Base-by-base conservation (phyloP, 2,113 vertebrate genomes). In the Tretioscincus oriximinensis region DNA sequence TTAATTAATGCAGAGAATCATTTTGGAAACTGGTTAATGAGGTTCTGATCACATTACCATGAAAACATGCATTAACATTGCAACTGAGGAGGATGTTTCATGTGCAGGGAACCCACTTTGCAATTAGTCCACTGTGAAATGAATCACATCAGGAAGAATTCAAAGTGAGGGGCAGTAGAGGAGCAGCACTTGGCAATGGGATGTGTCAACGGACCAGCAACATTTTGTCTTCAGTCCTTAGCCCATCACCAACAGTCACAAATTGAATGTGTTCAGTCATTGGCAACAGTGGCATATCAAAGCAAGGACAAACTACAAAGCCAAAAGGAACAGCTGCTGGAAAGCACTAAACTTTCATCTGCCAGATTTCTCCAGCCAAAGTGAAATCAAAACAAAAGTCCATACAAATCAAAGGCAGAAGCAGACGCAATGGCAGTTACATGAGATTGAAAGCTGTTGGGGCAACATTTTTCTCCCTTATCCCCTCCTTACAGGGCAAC, bases 11-110 rank as follows among this genome's bases (percentile, higher is more conserved):
- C 96, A 95, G 92, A 94, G 93, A 94, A 96, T 95, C 95, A 91
- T 97, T 97, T 97, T 95, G 96, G 96, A 97, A 96, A 97, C 95
- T 87, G 85, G 89, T 91, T 98, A 98, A 98, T 97, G 97, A 98
- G 97, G 94, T 94, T 96, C 96, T 96, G 96, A 96, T 97, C 96
- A 97, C 94, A 96, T 96, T 94, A 94, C 92, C 94, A 96, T 97
- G 96, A 97, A 97, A 95, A 96, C 95, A 94, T 94, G 93, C 94
- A 95, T 96, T 95, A 96, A 93, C 92, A 92, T 88, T 72, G 73
- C 93, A 92, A 94, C 90, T 89, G 94, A 92, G 92, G 92, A 95
- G 94, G 92, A 92, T 92, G 92, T 90, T 96, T 95, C 93, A 92
- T 93, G 93, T 94, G 92, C 88, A 94, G 91, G 93, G 92, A 96